Evolutionary conservation across 2,888 invertebrate genomes (phyloP), one percentile per base, ranked within the genome.

Genomic region (Geotrupes spiniger): DNA sequence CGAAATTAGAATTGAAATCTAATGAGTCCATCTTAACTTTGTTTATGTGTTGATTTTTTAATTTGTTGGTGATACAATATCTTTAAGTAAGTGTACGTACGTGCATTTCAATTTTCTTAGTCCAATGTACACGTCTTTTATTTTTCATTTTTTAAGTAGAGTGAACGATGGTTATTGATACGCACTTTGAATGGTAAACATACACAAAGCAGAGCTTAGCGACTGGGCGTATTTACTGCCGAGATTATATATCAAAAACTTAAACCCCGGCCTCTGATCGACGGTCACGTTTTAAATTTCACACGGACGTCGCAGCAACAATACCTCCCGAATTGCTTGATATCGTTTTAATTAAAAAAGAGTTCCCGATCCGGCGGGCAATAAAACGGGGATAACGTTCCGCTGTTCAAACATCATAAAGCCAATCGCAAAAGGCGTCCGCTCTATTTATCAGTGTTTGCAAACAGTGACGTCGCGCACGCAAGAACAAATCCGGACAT

Each of bases 401-500:
- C 56, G 53, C 61, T 64, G 63, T 64, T 60, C 63, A 65, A 65
- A 67, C 65, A 64, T 60, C 62, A 63, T 64, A 64, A 63, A 60
- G 59, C 54, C 58, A 43, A 49, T 49, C 49, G 42, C 39, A 43
- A 37, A 43, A 38, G 43, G 38, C 56, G 56, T 58, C 56, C 54
- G 59, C 61, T 62, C 68, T 68, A 70, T 71, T 70, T 70, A 70
- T 71, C 71, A 67, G 66, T 71, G 71, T 72, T 72, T 72, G 71
- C 71, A 72, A 72, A 72, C 71, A 71, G 66, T 58, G 61, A 68
- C 69, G 68, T 63, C 64, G 64, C 62, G 66, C 69, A 65, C 65
- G 69, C 67, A 66, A 63, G 67, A 68, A 70, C 70, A 72, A 73
- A 71, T 71, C 71, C 70, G 67, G 68, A 71, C 71, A 73, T 72